These are phyloP conservation scores for Euthynnus affinis DNA, from an alignment of 2,797 vertebrate genomes.

Conservation along the genomic window DNA sequence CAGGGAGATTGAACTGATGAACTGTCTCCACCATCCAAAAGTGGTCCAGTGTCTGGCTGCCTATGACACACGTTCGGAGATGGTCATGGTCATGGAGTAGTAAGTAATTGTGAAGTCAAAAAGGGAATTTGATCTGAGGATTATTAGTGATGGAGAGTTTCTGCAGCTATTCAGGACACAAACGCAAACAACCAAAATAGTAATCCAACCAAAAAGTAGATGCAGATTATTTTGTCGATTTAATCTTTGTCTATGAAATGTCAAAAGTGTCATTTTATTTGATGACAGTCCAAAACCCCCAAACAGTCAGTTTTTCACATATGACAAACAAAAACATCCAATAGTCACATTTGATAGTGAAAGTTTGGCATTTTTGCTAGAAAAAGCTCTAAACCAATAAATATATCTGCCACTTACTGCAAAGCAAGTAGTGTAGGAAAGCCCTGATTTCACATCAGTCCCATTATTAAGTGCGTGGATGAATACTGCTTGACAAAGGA, in stretches of 20 bases:
- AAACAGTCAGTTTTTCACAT: too few relatives aligned
- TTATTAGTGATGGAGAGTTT: too few relatives aligned
- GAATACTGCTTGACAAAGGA: neutral
- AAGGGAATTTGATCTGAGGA: neutral
- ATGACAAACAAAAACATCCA: too few relatives aligned
- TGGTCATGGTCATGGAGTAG: constrained; percentile 93
- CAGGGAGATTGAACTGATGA: constrained; percentile 90
- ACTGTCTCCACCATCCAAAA: constrained; percentile 87
- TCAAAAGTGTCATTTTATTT: too few relatives aligned
- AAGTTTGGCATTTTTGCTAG: too few relatives aligned
- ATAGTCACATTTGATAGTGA: too few relatives aligned
- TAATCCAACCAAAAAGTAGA: too few relatives aligned
- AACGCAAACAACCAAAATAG: neutral
- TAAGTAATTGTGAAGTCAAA: constrained; percentile 63
- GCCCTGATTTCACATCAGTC: neutral
- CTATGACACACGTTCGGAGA: constrained; percentile 82
- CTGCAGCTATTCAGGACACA: neutral
- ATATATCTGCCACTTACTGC: too few relatives aligned
- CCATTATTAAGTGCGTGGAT: neutral
- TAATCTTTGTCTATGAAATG: neutral
- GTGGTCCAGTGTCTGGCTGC: constrained; percentile 90
- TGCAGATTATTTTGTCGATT: neutral
- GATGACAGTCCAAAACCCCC: too few relatives aligned
- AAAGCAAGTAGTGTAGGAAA: neutral
- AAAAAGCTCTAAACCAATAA: too few relatives aligned